Evolutionary conservation across 2,888 invertebrate genomes (phyloP), one percentile per base, ranked within the genome.

Genomic region (Nebria brevicollis): DNA sequence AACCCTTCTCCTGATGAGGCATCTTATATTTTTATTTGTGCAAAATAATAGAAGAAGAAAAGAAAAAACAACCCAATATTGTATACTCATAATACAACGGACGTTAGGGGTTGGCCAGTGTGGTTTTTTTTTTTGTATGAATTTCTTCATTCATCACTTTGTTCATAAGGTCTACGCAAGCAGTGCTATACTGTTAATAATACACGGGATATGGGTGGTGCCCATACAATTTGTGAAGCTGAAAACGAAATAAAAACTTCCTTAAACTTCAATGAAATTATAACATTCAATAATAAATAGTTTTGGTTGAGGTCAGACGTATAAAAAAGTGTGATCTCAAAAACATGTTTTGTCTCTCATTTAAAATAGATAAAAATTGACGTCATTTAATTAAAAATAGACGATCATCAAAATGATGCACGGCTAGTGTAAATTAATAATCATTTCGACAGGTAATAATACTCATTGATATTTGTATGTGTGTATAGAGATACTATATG

Each of bases 61-160:
- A 68, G 25, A 15, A 54, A 54, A 54, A 54, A 54, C 54, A 54
- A 54, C 11, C 54, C 8, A 54, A 11, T 54, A 54, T 54, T 54
- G 54, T 54, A 13, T 54, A 34, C 34, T 34, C 34, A 68, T 25
- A 26, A 68, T 25, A 20, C 26, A 68, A 68, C 68, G 68, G 68
- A 68, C 68, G 68, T 68, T 68, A 68, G 20, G 68, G 68, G 68
- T 68, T 20, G 68, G 54, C 20, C 26, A 20, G 68, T 26, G 68
- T 68, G 68, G 68, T 68, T 68, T 11, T 68, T 68, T 20, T 7
- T 68, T 34, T 34, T 34, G 34, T 34, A 34, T 34, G 34, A 34
- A 34, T 34, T 34, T 34, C 34, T 34, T 34, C 34, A 34, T 34
- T 68, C 68, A 68, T 68, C 13, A 10, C 68, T 68, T 25, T 68